These are phyloP conservation scores for Zalophus californianus DNA, from an alignment of 2,797 vertebrate genomes.

Conservation along the genomic window DNA sequence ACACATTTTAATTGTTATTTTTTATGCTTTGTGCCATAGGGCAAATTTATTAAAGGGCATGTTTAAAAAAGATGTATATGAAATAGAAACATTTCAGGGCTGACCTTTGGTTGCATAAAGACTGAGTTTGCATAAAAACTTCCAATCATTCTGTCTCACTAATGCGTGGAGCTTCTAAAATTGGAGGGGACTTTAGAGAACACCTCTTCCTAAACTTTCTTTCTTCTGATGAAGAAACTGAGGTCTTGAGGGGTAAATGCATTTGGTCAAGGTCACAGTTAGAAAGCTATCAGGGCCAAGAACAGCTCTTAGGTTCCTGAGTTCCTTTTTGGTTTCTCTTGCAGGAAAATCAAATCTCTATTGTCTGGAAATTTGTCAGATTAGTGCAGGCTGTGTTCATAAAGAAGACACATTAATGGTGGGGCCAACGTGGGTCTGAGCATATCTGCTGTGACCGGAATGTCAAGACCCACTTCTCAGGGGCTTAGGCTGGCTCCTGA, in stretches of 20 bases:
- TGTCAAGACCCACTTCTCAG: not conserved
- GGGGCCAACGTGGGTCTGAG: not conserved
- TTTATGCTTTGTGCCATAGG: slow-evolving; percentile 5
- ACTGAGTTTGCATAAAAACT: slow-evolving; percentile 56
- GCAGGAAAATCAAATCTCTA: slow-evolving; percentile 35
- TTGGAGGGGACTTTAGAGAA: slow-evolving; percentile 23
- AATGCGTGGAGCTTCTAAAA: slow-evolving; percentile 49
- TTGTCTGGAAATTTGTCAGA: slow-evolving; percentile 8
- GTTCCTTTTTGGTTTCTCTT: slow-evolving; percentile 14
- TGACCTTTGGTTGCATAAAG: slow-evolving; percentile 58
- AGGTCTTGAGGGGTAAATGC: not conserved
- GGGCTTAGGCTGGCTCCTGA: not conserved
- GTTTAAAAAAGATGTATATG: slow-evolving; percentile 63
- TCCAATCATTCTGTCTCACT: slow-evolving; percentile 39
- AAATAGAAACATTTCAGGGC: slow-evolving; percentile 67
- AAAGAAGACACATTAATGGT: not conserved
- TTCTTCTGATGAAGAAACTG: slow-evolving; percentile 45
- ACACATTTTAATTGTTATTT: slow-evolving; percentile 53
- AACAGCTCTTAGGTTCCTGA: not conserved
- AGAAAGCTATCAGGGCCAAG: not conserved
- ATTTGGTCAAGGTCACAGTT: slow-evolving; percentile 33
- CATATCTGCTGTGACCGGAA: not conserved
- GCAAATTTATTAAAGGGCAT: slow-evolving; percentile 66
- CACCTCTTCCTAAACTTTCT: not conserved
- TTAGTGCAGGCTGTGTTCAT: not conserved